Base-by-base conservation (phyloP, 1,140 invertebrate species). In the Drosophila albomicans region DNA sequence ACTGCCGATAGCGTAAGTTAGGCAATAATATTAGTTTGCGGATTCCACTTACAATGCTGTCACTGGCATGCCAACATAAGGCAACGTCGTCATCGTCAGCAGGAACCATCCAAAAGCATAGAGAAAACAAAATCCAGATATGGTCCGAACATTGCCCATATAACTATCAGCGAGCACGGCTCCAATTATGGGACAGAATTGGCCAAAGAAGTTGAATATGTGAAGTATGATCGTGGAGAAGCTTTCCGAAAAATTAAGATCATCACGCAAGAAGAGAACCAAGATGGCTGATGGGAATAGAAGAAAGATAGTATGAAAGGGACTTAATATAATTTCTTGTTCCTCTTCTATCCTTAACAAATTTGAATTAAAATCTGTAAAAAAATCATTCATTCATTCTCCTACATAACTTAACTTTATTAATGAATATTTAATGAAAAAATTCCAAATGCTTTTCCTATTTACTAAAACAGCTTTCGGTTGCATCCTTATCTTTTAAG, bases 121-220 rank as follows among this genome's bases (percentile, higher is more conserved):
- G 8, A 97, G 92, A 30, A 96, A 92, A 10, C 95, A 96, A 62
- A 96, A 93, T 77, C 94, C 95, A 11, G 95, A 92, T 62, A 96
- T 96, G 1, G 96, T 96, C 68, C 96, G 85, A 20, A 91, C 75
- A 80, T 92, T 93, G 8, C 96, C 97, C n/a, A 97, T 93, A 81
- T 94, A 95, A 61, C 95, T 95, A 85, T 98, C 97, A 2, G 96
- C 96, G 61, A 97, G 91, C 46, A 97, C 94, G 1, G 97, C 96
- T 5, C 97, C 97, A 66, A 96, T 91, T 11, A 97, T 87, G 0
- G 97, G 96, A n/a, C 95, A 95, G 84, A 96, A 95, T 88, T 97
- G 97, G 56, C 96, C 96, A n/a, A 96, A 87, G 93, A 96, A 96
- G 49, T 94, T 94, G 82, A 97, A 98, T 0, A 94, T 93, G 92